These are phyloP conservation scores for Ophioninae sp. DNA, from an alignment of 2,888 invertebrate genomes.

Conservation along the genomic window DNA sequence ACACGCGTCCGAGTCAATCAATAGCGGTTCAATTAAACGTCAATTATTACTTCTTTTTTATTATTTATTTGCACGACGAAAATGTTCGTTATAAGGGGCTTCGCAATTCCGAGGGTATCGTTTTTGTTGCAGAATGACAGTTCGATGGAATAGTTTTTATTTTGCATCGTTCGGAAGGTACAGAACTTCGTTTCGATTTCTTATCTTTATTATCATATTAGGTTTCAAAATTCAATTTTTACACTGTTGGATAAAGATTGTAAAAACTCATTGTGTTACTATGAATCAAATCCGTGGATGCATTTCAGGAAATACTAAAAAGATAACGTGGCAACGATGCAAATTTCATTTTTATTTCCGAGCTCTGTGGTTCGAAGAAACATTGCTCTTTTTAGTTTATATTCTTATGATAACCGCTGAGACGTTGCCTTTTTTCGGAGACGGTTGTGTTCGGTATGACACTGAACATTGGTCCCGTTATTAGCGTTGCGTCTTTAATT, in stretches of 20 bases:
- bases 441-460: neutral
- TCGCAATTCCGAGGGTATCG: neutral
- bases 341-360: too few species aligned
- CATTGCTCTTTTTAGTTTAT: neutral
- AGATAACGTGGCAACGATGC: too few species aligned
- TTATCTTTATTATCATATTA: too few species aligned
- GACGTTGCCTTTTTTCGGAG: neutral
- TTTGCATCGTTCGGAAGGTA: neutral
- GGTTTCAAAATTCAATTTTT: too few species aligned
- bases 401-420: neutral
- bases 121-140: neutral
- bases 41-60: constrained; percentile 56
- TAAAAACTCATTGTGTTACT: too few species aligned
- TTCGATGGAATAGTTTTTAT: neutral
- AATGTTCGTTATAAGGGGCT: constrained; percentile 8
- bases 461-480: neutral
- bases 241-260: too few species aligned
- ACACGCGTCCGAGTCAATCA: constrained; percentile 20
- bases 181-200: too few species aligned
- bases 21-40: constrained; percentile 57
- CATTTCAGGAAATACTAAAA: too few species aligned
- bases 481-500: neutral
- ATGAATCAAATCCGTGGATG: too few species aligned
- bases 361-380: neutral
- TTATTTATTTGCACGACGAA: constrained; percentile 44